phyloP scores from a whole-genome alignment of 2,113 vertebrate genomes.

The Chitala chitala region DNA sequence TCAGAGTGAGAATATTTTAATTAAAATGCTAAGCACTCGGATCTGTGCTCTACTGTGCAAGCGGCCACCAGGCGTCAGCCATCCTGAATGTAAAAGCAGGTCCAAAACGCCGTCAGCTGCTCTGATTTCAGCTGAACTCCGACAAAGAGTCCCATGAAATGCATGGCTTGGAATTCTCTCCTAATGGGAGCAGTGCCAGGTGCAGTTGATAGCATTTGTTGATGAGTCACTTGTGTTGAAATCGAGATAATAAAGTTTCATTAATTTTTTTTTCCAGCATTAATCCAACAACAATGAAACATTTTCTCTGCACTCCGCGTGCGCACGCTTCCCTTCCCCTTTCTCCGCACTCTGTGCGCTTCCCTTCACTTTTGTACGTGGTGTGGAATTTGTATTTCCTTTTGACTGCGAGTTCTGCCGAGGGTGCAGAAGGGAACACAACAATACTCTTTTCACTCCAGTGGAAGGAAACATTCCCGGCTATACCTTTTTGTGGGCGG shows the following conservation, averaged over 20 bases:
- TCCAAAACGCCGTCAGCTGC: not conserved
- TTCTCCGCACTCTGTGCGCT: too few relatives aligned
- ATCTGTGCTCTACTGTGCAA: too few relatives aligned
- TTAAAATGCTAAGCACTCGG: not conserved
- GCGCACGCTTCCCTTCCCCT: not conserved
- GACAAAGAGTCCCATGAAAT: not conserved
- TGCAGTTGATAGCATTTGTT: not conserved
- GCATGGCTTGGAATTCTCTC: not conserved
- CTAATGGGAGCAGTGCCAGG: not conserved
- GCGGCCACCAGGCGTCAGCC: not conserved
- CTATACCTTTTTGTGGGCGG: not conserved
- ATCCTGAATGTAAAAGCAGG: not conserved
- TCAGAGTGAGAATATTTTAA: not conserved
- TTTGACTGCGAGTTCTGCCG: not conserved
- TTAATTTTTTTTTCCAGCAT: not conserved
- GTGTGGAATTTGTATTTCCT: not conserved
- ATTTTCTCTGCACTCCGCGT: not conserved
- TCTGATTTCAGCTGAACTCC: not conserved
- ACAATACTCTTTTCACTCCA: not conserved
- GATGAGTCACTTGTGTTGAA: not conserved
- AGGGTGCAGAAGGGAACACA: not conserved
- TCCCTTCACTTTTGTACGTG: not conserved
- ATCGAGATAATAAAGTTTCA: not conserved
- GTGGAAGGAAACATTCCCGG: not conserved
- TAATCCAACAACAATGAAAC: not conserved